Evolutionary conservation across 2,797 vertebrate species (phyloP).

Genomic region (Buphagus erythrorhynchus): DNA sequence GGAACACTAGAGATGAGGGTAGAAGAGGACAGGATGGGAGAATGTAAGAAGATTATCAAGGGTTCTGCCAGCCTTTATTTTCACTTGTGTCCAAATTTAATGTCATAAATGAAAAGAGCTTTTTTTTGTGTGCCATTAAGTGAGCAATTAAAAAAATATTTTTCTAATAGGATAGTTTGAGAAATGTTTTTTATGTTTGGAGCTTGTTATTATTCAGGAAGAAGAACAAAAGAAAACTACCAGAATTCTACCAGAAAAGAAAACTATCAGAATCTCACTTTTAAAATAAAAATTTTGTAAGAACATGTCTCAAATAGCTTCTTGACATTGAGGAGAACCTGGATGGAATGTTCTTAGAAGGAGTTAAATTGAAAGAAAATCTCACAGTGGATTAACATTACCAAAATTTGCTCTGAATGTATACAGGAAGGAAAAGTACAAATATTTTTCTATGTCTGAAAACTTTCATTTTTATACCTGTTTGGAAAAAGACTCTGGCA

Average conservation of each 20-base stretch:
- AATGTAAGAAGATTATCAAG: not conserved
- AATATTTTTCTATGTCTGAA: not conserved
- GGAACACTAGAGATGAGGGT: not conserved
- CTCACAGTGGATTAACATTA: not conserved
- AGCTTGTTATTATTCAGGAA: not conserved
- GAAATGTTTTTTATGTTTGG: not conserved
- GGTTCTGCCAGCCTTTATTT: not conserved
- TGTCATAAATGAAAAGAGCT: not conserved
- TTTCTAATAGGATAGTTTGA: not conserved
- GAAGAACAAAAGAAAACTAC: not conserved
- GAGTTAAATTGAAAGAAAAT: not conserved
- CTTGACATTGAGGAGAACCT: not conserved
- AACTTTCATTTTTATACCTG: constrained; percentile 76
- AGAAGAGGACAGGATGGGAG: not conserved
- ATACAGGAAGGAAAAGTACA: not conserved
- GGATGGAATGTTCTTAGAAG: not conserved
- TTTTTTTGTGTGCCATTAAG: not conserved
- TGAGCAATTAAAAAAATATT: not conserved
- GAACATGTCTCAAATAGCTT: not conserved
- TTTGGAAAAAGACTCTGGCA: constrained; percentile 85
- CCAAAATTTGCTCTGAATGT: not conserved
- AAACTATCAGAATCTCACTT: not conserved
- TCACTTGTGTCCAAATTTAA: not conserved
- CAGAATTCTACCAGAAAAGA: not conserved
- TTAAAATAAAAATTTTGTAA: not conserved